Percentiles rank a stretch among this genome's conserved stretches.
phyloP scores from a whole-genome alignment of 2,113 vertebrate species.

The Crotophaga sulcirostris region DNA sequence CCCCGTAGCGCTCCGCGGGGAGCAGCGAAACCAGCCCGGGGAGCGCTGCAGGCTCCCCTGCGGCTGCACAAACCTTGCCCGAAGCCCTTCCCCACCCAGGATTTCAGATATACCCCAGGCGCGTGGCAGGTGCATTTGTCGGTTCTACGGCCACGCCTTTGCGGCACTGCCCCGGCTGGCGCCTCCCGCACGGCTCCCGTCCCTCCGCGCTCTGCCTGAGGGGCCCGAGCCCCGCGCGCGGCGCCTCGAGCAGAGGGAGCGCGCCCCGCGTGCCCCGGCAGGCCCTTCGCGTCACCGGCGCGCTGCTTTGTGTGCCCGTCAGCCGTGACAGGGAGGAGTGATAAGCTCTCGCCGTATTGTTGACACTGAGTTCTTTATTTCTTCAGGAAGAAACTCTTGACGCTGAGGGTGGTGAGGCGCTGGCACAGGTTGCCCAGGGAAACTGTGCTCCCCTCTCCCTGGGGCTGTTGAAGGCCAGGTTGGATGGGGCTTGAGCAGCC shows the following conservation, averaged over 20 bases:
- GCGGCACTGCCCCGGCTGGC: not conserved
- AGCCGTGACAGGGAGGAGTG: fast-evolving
- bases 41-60: no score
- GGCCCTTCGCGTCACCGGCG: not conserved
- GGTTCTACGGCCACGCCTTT: not conserved
- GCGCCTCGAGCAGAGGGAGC: no score
- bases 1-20: not conserved
- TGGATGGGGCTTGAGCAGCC: no score
- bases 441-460: no score
- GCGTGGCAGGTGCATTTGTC: fast-evolving
- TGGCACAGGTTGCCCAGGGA: no score
- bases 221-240: no score
- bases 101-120: fast-evolving
- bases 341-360: no score
- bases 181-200: not conserved
- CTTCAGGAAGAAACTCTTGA: no score
- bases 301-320: fast-evolving
- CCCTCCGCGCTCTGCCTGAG: fast-evolving
- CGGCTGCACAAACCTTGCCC: not conserved
- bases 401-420: no score
- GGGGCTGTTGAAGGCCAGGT: no score
- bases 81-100: no score
- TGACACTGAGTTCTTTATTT: no score
- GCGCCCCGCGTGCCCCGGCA: fast-evolving
- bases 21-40: not conserved